Evolutionary conservation across 2,888 invertebrate species (phyloP).

Genomic region (Apamea anceps): DNA sequence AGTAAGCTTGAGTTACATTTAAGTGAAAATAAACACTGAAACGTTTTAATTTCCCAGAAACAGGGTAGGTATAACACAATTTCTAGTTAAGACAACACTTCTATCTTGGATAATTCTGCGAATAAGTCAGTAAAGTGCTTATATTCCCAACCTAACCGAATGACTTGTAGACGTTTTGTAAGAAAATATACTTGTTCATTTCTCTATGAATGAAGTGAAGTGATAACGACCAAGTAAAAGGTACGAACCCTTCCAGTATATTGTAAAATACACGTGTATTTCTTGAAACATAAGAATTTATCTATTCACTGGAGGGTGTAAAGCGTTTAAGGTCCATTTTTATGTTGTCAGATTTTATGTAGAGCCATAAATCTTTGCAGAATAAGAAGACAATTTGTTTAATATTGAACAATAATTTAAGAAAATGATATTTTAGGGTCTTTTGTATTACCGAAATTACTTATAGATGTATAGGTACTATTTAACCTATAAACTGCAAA

Average conservation of each 20-base stretch:
- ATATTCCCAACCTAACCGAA: constrained; percentile 7
- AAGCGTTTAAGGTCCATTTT: constrained; percentile 10
- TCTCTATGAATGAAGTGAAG: constrained; percentile 15
- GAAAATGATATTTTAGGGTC: not conserved
- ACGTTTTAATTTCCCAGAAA: not conserved
- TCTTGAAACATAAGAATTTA: constrained; percentile 15
- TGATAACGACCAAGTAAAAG: constrained; percentile 31
- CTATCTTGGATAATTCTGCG: constrained; percentile 2
- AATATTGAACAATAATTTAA: not conserved
- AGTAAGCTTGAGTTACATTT: not conserved
- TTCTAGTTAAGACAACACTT: constrained; percentile 1
- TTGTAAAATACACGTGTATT: constrained; percentile 8
- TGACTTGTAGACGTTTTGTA: constrained; percentile 3
- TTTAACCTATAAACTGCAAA: not conserved
- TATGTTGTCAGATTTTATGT: constrained; percentile 14
- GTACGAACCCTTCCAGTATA: constrained; percentile 17
- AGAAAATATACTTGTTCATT: constrained; percentile 23
- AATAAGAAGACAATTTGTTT: not conserved
- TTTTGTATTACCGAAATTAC: not conserved
- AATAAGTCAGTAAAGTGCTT: constrained; percentile 11
- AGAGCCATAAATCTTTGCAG: not conserved
- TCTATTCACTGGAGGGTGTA: constrained; percentile 16
- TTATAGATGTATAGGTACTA: not conserved
- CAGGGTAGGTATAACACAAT: not conserved
- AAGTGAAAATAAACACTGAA: not conserved